Conservation (phyloP, 2,888 invertebrate species). For the Drosophila paranaensis region DNA sequence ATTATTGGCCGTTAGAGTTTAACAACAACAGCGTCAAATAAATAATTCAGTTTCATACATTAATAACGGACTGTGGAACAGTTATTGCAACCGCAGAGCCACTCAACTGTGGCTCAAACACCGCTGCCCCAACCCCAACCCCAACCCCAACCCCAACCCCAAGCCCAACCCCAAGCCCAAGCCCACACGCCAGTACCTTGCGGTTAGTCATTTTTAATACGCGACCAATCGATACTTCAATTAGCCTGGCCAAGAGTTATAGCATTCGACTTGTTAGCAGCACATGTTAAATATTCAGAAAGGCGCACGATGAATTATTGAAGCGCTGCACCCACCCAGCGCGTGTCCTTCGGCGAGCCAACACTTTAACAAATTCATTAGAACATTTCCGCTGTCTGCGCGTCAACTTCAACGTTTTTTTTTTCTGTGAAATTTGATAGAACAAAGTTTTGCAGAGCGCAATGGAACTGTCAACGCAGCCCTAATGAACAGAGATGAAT, state of each 20-base stretch:
- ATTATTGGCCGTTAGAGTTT: conserved; percentile 40
- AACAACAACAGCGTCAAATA: conserved; percentile 47
- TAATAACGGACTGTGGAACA: conserved; percentile 40
- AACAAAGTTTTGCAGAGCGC: not conserved
- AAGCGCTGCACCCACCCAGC: not conserved
- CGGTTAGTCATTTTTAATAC: conserved; percentile 30
- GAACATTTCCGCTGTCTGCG: not conserved
- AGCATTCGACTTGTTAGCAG: conserved; percentile 11
- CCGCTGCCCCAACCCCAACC: not conserved
- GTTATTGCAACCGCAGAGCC: conserved; percentile 10
- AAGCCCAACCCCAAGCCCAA: not conserved
- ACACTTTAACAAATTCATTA: not conserved
- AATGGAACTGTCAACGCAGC: not conserved
- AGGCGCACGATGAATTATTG: conserved; percentile 1
- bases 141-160: not conserved
- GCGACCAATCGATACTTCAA: conserved; percentile 38
- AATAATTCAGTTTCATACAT: conserved; percentile 67
- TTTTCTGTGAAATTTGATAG: not conserved
- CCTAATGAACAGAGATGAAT: not conserved
- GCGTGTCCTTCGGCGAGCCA: not conserved
- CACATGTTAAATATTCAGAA: conserved; percentile 14
- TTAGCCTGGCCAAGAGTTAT: conserved; percentile 14
- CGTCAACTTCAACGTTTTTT: not conserved
- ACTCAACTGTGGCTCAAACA: not conserved
- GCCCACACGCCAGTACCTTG: conserved; percentile 21